Evolutionary conservation across 2,888 invertebrate genomes (phyloP).

Genomic region (Synergus laeviventris): DNA sequence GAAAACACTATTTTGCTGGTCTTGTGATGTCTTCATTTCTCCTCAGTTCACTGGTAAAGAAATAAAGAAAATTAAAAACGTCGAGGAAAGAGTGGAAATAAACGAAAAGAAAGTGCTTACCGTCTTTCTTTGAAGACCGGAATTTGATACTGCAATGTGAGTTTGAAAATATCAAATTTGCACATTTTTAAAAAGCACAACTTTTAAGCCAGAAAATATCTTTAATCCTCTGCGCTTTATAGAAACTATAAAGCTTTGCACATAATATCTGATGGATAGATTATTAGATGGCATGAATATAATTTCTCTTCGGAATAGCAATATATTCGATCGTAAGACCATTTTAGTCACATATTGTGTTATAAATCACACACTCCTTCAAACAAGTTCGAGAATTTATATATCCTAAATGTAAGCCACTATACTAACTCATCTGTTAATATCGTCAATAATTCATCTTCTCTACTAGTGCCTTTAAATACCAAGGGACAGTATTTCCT

Average conservation of each 20-base stretch:
- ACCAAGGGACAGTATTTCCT: conserved; percentile 30
- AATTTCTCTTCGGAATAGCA: conserved; percentile 10
- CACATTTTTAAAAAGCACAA: no score
- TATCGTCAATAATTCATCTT: conserved; percentile 29
- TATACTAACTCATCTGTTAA: conserved; percentile 18
- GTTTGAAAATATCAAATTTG: no score
- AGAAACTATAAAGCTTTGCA: conserved; percentile 1
- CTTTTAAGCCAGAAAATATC: no score
- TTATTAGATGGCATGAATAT: neutral
- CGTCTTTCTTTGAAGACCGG: conserved; percentile 19
- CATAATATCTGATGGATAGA: conserved; percentile 4
- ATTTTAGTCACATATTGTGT: conserved; percentile 7
- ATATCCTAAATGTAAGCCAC: conserved; percentile 13
- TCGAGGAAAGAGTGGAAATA: conserved; percentile 23
- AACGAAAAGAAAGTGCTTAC: conserved; percentile 47
- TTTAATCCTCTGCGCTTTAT: neutral
- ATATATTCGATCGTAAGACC: neutral
- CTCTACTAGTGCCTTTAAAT: conserved; percentile 27
- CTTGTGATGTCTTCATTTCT: conserved; percentile 51
- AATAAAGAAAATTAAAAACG: conserved; percentile 22
- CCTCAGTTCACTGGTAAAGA: conserved; percentile 34
- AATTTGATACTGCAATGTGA: neutral
- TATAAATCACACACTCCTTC: conserved; percentile 10
- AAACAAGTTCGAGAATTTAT: conserved; percentile 23
- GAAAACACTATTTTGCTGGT: conserved; percentile 54